Base-by-base conservation (phyloP, 2,888 invertebrate species). In the Bombylius discolor region DNA sequence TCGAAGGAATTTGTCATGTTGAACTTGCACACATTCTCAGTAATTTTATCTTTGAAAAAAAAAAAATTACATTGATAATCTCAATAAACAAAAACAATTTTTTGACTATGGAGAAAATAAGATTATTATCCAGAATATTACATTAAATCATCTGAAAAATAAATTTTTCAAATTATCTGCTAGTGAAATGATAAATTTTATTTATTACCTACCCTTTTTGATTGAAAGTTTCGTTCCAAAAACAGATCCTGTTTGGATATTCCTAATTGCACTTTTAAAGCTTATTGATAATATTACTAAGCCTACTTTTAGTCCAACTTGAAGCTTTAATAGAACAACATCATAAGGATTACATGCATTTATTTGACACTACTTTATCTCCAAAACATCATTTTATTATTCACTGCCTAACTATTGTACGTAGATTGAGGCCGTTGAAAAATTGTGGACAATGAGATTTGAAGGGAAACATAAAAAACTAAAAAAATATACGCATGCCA, bases 301-400 rank as follows among this genome's bases (percentile, higher is more conserved):
- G 47, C 55, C 52, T 31, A 49, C 44, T 51, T 58, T 58, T 55
- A 50, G 49, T 46, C 36, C 7, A 36, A 6, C 7, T 36, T 13
- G 7, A 55, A 51, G 23, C 33, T 13, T 39, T 48, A 13, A 57
- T 57, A 31, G 48, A 36, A 50, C 47, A 51, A 23, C 60, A 58
- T 47, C 56, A 60, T 47, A 39, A 47, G 46, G 32, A 34, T 39
- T 60, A 51, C 53, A 32, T 60, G 44, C 47, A 52, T 34, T 49
- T 57, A 48, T 60, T 58, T 53, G 44, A 57, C 44, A 31, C 36
- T 12, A 14, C 9, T 46, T 44, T 60, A 36, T 49, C 6, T 32
- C 60, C 60, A 3, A 60, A 60, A 51, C 58, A 58, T 34, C 56
- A 60, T 58, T 56, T 61, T 44, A 52, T 60, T 31, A 31, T 57